Evolutionary conservation across 2,797 vertebrate species (phyloP), one percentile per base, ranked within the genome.

Genomic region (Mallotus villosus): DNA sequence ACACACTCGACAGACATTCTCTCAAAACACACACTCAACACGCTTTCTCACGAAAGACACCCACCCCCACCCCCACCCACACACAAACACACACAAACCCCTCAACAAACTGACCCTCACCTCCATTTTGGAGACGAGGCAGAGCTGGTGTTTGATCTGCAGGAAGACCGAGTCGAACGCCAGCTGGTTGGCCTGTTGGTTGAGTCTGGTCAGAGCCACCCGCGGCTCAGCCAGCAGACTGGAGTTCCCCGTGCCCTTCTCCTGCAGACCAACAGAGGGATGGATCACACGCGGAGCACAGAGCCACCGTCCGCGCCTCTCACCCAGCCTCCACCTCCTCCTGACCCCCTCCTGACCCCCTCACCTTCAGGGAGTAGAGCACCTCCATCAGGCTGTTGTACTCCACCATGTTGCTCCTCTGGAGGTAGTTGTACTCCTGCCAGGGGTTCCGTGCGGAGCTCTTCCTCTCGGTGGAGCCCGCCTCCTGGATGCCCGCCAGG

Each of bases 151-250:
- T 78, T 96, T 96, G 91, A 99, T 98, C 82, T 95, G 96, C 79
- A 99, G 91, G 84, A 99, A 99, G 70, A 99, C 97, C 0, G 97
- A 97, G 83, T 99, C 97, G 0, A 99, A 99, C n/a, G 98, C 97
- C 84, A 99, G 90, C 85, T 98, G 97, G 84, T 97, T 96, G 64
- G 94, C 95, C 84, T 96, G 94, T 89, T 99, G 98, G 90, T 98
- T 99, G 71, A 99, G 95, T 75, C 95, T 95, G 59, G 90, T 90
- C 69, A 99, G 91, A 6, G 95, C 94, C 0, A 89, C 71, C 0
- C 95, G 91, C 0, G 94, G 86, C 0, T 93, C 86, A 0, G 94
- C 82, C 63, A 99, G 83, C 85, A 99, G 92, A 82, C 78, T 95
- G 67, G 95, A 96, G 84, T 92, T 95, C 0, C 95, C 93, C 0